Percentiles rank a stretch among this genome's conserved stretches.
Conservation (phyloP, 2,888 invertebrate genomes). For the Aphrophora alni region DNA sequence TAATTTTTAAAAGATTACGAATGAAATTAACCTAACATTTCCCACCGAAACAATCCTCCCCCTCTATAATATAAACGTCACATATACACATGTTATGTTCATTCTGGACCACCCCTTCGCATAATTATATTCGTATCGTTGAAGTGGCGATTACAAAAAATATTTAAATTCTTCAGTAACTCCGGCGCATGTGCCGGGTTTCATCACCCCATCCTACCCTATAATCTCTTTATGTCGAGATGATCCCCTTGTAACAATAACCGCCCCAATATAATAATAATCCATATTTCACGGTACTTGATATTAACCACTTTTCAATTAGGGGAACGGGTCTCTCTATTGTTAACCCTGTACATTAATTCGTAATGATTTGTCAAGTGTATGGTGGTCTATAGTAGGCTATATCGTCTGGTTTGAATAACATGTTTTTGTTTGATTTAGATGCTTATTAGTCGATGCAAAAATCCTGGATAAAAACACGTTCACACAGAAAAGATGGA, state of each 20-base stretch:
- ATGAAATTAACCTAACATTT: too few relatives aligned
- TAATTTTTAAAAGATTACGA: too few relatives aligned
- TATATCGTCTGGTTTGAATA: neutral
- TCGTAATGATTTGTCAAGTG: constrained; percentile 17
- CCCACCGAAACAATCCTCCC: too few relatives aligned
- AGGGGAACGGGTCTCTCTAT: neutral
- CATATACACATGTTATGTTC: too few relatives aligned
- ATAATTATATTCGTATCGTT: neutral
- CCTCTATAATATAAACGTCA: too few relatives aligned
- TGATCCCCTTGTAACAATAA: neutral
- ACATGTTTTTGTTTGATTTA: neutral
- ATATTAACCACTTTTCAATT: constrained; percentile 32
- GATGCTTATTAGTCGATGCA: too few relatives aligned
- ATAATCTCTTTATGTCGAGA: neutral
- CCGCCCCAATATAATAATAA: constrained; percentile 32
- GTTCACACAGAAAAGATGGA: too few relatives aligned
- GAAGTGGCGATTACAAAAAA: neutral
- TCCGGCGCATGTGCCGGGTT: neutral
- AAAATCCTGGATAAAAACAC: too few relatives aligned
- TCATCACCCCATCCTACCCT: neutral
- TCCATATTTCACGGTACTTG: constrained; percentile 41
- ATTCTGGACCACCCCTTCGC: neutral
- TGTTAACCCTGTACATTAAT: neutral
- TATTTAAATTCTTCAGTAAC: neutral
- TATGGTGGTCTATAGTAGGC: neutral